Conservation (phyloP, 2,113 vertebrate species). For the Desmodus rotundus region DNA sequence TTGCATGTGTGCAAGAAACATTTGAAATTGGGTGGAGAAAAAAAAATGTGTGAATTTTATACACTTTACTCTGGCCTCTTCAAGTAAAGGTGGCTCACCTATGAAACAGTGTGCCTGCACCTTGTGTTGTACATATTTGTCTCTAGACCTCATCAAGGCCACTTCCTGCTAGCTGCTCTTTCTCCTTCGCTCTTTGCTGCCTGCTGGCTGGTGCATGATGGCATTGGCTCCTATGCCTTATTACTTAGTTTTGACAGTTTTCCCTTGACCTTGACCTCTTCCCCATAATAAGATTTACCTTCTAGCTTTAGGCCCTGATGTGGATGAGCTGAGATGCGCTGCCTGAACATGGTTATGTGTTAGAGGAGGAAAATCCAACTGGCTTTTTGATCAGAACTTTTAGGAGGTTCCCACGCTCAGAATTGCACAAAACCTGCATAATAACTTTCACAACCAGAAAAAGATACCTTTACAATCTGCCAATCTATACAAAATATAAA, state of each 20-base stretch:
- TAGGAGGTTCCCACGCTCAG: not conserved
- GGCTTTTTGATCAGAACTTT: not conserved
- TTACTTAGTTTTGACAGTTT: not conserved
- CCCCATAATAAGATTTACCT: not conserved
- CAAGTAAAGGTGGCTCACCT: not conserved
- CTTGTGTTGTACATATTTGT: fast-evolving
- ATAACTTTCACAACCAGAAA: not conserved
- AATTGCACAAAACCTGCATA: not conserved
- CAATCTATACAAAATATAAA: not conserved
- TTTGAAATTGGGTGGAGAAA: not conserved
- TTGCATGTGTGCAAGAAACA: not conserved
- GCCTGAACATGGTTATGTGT: not conserved
- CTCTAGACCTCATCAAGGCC: not conserved
- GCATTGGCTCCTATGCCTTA: not conserved
- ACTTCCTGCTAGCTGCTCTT: not conserved
- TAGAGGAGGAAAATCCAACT: not conserved
- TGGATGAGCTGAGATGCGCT: not conserved
- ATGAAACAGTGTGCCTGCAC: not conserved
- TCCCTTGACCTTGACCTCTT: not conserved
- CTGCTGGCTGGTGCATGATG: not conserved
- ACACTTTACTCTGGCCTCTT: not conserved
- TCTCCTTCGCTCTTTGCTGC: not conserved
- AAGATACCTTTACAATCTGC: not conserved
- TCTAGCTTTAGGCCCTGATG: not conserved
- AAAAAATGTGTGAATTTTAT: not conserved